A percentile compares a stretch with the other conserved stretches of the same genome.
Evolutionary conservation across 2,888 invertebrate genomes (phyloP).

Genomic region (Dorcus hopei): DNA sequence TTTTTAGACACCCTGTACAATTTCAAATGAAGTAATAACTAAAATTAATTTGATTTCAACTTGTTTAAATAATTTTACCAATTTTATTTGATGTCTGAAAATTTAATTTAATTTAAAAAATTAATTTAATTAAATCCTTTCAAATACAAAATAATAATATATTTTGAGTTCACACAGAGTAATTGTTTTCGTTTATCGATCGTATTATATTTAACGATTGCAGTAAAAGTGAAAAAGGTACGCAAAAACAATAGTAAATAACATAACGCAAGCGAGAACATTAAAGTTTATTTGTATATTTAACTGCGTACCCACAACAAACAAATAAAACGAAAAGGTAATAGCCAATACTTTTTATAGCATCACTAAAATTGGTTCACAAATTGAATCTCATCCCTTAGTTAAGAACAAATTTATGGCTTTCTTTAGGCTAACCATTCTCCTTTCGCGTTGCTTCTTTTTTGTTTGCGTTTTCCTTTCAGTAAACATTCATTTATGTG

Average conservation of each 20-base stretch:
- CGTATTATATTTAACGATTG: background rate
- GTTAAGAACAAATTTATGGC: constrained; percentile 34
- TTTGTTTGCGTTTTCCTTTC: constrained; percentile 8
- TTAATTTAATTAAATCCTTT: no score
- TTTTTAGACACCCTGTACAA: no score
- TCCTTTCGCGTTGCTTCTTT: constrained; percentile 5
- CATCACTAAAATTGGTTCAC: constrained; percentile 35
- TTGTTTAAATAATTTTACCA: no score
- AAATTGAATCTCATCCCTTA: constrained; percentile 37
- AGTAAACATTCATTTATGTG: constrained; percentile 14
- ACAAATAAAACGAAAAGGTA: constrained; percentile 7
- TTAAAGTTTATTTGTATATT: constrained; percentile 17
- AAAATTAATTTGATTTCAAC: no score
- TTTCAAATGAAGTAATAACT: no score
- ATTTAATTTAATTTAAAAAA: no score
- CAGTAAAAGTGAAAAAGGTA: constrained; percentile 10
- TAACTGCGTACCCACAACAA: constrained; percentile 5
- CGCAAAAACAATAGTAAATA: constrained; percentile 12
- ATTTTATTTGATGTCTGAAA: no score
- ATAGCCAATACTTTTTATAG: constrained; percentile 25
- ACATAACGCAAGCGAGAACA: constrained; percentile 9
- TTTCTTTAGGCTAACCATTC: constrained; percentile 34
- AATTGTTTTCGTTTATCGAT: no score
- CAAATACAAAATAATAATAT: no score
- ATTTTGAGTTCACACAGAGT: no score